Percentiles rank a stretch among this genome's conserved stretches.
These are phyloP conservation scores for Callocephalon fimbriatum DNA, from an alignment of 2,113 vertebrate species.

Conservation along the genomic window DNA sequence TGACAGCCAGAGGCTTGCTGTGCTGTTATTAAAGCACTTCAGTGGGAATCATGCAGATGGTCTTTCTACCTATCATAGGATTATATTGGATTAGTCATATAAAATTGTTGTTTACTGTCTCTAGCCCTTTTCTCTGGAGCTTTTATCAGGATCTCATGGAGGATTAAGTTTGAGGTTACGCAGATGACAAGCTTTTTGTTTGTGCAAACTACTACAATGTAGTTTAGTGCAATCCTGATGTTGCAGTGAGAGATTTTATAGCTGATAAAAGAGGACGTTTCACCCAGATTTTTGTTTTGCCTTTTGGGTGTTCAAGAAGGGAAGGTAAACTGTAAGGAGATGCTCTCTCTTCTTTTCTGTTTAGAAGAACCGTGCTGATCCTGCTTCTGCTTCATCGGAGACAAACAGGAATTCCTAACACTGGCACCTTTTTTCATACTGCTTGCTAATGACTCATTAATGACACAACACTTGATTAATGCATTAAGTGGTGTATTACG, in stretches of 20 bases:
- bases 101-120: constrained; percentile 52
- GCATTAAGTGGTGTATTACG: background rate
- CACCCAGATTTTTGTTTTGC: background rate
- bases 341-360: background rate
- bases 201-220: background rate
- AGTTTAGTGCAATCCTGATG: background rate
- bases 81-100: constrained; percentile 58
- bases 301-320: background rate
- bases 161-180: background rate
- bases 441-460: background rate
- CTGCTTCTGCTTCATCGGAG: background rate
- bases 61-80: constrained; percentile 30
- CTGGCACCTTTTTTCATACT: background rate
- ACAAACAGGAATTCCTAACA: background rate
- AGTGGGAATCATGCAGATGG: constrained; percentile 21
- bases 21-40: constrained; percentile 10
- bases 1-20: no score
- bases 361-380: background rate
- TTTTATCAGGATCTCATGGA: background rate
- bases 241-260: background rate
- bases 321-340: accelerated
- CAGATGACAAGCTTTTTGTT: background rate
- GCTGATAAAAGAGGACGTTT: background rate
- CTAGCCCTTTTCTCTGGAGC: background rate
- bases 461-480: background rate